A percentile compares a stretch with the other conserved stretches of the same genome.
Conservation (phyloP, 1,140 invertebrate species). For the Stenopsyche tienmushanensis region DNA sequence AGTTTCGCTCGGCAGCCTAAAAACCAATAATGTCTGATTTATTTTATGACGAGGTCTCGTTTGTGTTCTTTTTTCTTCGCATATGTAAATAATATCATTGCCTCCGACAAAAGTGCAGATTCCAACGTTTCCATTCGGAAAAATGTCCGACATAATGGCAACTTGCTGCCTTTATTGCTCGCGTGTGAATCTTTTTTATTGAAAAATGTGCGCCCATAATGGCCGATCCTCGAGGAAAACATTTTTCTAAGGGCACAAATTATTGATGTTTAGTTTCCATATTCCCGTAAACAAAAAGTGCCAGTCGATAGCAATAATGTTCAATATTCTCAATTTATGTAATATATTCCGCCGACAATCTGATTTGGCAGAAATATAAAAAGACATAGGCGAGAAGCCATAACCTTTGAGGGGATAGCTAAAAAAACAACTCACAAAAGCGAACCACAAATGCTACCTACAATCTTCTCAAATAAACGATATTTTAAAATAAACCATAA, state of each 20-base stretch:
- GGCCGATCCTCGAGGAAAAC: not conserved
- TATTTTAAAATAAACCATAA: too few relatives aligned
- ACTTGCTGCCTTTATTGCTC: not conserved
- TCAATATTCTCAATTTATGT: constrained; percentile 41
- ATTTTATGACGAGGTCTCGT: too few relatives aligned
- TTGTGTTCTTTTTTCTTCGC: too few relatives aligned
- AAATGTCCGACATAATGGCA: not conserved
- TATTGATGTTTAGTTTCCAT: constrained; percentile 42
- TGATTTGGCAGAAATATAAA: constrained; percentile 34
- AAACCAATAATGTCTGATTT: too few relatives aligned
- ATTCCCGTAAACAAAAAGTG: constrained; percentile 34
- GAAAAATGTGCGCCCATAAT: not conserved
- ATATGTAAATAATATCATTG: too few relatives aligned
- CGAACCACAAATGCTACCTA: not conserved
- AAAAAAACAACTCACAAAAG: not conserved
- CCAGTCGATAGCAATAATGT: constrained; percentile 33
- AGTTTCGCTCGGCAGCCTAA: too few relatives aligned
- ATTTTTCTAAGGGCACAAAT: constrained; percentile 9
- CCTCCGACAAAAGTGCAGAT: constrained; percentile 6
- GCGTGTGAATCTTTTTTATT: not conserved
- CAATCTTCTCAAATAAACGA: not conserved
- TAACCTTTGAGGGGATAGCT: not conserved
- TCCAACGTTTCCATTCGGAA: not conserved
- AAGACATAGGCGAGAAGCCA: not conserved
- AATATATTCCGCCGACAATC: constrained; percentile 40